phyloP scores from a whole-genome alignment of 2,797 vertebrate species.

The Tapirus indicus region DNA sequence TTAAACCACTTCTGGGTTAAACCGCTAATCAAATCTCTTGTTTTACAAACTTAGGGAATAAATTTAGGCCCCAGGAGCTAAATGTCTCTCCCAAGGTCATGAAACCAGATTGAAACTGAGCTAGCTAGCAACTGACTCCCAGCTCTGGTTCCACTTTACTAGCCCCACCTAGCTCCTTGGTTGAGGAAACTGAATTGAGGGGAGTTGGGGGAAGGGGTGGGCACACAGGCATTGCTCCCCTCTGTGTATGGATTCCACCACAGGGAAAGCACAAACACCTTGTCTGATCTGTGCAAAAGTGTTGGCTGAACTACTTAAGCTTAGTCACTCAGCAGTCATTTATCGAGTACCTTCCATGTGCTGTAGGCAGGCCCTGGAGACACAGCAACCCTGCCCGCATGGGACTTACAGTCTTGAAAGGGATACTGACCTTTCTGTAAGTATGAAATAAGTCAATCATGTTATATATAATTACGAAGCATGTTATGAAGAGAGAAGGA shows the following conservation, averaged over 20 bases:
- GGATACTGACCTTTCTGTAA: neutral
- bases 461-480: neutral
- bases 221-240: neutral
- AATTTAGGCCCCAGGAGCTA: neutral
- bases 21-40: neutral
- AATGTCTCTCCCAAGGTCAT: neutral
- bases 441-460: neutral
- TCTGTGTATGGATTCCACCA: neutral
- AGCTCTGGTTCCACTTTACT: neutral
- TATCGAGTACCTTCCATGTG: neutral
- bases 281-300: neutral
- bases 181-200: neutral
- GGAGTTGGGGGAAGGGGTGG: too few relatives aligned
- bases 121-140: neutral
- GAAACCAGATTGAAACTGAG: constrained; percentile 4
- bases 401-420: neutral
- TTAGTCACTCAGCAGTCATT: constrained; percentile 5
- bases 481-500: neutral
- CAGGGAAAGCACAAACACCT: neutral
- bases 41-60: constrained; percentile 32
- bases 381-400: neutral
- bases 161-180: neutral
- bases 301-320: neutral
- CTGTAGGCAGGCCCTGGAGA: neutral
- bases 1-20: neutral